Conservation (phyloP, 2,113 vertebrate genomes). For the Tachuris rubrigastra region DNA sequence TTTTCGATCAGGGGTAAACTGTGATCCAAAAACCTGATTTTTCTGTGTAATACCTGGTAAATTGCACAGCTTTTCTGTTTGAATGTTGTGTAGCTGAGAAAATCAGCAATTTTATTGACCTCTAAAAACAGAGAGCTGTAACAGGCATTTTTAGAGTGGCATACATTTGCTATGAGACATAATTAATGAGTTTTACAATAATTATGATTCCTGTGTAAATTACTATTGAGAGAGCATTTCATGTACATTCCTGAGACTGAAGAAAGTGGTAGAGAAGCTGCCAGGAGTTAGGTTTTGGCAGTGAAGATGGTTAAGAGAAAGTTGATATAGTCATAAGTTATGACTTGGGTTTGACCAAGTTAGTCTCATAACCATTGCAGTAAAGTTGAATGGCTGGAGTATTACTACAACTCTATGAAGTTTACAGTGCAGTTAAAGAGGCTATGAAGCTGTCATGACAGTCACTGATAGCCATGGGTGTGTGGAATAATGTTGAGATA, state of each 20-base stretch:
- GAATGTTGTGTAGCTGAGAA: neutral
- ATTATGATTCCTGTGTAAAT: neutral
- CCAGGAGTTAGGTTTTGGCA: neutral
- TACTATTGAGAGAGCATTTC: neutral
- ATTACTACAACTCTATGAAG: neutral
- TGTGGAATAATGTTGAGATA: neutral
- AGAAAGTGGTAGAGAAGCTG: neutral
- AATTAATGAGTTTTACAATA: neutral
- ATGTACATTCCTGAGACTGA: neutral
- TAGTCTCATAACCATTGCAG: accelerated
- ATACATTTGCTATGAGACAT: accelerated
- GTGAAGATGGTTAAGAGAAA: neutral
- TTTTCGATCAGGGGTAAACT: neutral
- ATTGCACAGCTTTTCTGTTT: neutral
- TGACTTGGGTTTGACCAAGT: neutral
- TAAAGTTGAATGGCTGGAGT: neutral
- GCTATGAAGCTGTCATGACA: neutral
- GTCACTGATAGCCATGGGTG: neutral
- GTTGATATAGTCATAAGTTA: neutral
- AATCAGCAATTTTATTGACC: neutral
- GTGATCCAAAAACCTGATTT: neutral
- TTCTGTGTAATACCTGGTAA: neutral
- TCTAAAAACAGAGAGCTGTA: neutral
- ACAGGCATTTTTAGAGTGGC: neutral
- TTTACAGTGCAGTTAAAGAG: neutral